Base-by-base conservation (phyloP, 2,797 vertebrate genomes). In the Epinephelus malabaricus region DNA sequence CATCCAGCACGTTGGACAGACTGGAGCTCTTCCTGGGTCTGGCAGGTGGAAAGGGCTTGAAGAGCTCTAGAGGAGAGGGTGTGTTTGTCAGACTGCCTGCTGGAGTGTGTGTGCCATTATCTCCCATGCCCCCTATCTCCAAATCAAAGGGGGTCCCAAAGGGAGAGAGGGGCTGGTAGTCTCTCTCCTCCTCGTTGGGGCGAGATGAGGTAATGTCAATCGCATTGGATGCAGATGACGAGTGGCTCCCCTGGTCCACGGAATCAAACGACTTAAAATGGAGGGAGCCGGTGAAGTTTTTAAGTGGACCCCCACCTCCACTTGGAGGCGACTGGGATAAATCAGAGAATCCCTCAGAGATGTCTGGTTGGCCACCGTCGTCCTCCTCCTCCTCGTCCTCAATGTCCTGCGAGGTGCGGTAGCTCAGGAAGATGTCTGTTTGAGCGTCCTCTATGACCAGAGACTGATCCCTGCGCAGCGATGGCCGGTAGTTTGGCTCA, bases 1-100 rank as follows among this genome's bases (percentile, higher is more conserved):
- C 97, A 0, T 98, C 98, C 85, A 99, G 94, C 18, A 99, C 97
- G 0, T 99, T 99, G 63, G 98, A 99, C 73, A 99, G 95, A 89
- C 98, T 99, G 86, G 98, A 99, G 91, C 98, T 99, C 92, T 98
- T 99, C 75, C 96, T 96, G 0, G 94, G 95, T 5, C 95, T 94
- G 50, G 93, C 88, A 0, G 96, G 92, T 0, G 96, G 96, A 82
- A 99, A 99, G 8, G 96, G 94, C 79, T 97, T 97, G 63, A 95
- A 95, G 54, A 95, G 95, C 54, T 99, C 98, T 46, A 99, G 86
- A 0, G 98, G 97, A 0, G 98, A 99, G 0, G 98, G 98, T 0
- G 98, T 99, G 58, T 96, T 96, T 0, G 96, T 94, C 62, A 96
- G 94, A 25, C 97, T 98, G 1, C 96, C 97, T 67, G 92, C 93